Percentiles rank a stretch among this genome's conserved stretches.
Evolutionary conservation across 2,797 vertebrate species (phyloP).

Genomic region (Petrocephalus sullivani): DNA sequence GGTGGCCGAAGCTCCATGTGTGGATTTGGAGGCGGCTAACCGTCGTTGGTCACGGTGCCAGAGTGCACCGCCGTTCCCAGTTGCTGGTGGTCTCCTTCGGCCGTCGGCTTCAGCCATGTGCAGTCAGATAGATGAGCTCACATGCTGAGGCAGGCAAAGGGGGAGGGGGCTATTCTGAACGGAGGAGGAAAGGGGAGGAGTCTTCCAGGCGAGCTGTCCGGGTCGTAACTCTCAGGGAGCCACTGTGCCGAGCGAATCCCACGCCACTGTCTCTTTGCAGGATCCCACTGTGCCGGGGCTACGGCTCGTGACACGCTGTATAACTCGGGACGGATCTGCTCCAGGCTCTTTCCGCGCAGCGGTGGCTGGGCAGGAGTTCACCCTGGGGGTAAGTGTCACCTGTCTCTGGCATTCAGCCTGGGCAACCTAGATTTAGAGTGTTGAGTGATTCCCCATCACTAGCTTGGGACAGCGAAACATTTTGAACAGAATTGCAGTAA

Average conservation of each 20-base stretch:
- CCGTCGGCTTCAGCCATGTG: conserved; percentile 30
- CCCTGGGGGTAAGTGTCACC: conserved; percentile 37
- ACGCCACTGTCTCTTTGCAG: background rate
- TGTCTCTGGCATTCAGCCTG: conserved; percentile 42
- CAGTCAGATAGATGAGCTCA: conserved; percentile 35
- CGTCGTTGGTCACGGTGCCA: background rate
- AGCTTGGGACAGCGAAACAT: background rate
- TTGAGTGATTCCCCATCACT: conserved; percentile 9
- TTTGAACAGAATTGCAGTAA: background rate
- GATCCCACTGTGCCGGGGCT: background rate
- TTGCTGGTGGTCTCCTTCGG: conserved; percentile 21
- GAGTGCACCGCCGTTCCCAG: background rate
- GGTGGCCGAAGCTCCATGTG: background rate
- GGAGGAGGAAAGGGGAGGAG: conserved; percentile 27
- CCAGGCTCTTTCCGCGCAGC: background rate
- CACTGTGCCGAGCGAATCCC: background rate
- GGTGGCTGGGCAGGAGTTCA: background rate
- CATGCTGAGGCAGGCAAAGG: conserved; percentile 36
- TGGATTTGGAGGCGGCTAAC: conserved; percentile 26
- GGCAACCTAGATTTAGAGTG: conserved; percentile 5
- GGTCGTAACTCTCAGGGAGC: conserved; percentile 38
- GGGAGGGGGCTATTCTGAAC: conserved; percentile 18
- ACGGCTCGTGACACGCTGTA: background rate
- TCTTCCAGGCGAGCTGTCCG: conserved; percentile 29
- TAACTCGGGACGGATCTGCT: too few relatives aligned